Conservation (phyloP, 2,888 invertebrate species). For the Oegoconia quadripuncta region DNA sequence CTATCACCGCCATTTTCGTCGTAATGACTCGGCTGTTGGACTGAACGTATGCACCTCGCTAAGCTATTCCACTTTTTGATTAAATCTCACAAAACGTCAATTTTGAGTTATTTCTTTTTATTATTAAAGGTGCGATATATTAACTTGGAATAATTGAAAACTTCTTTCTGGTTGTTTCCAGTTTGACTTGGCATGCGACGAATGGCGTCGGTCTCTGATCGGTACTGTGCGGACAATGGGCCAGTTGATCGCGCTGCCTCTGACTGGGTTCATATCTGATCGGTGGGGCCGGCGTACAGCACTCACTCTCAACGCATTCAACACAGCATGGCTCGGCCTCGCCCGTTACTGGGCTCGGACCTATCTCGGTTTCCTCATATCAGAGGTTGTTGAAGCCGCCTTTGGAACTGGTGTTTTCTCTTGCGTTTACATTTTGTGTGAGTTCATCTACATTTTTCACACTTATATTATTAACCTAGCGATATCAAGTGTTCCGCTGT, state of each 20-base stretch:
- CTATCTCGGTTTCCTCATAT: conserved; percentile 81
- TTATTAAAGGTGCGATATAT: no score
- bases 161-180: no score
- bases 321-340: conserved; percentile 81
- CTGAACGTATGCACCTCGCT: no score
- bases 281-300: conserved; percentile 82
- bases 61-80: no score
- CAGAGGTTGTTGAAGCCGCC: conserved; percentile 84
- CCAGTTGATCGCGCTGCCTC: conserved; percentile 82
- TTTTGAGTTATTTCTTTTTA: no score
- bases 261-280: conserved; percentile 85
- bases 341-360: conserved; percentile 77
- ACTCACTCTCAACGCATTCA: conserved; percentile 74
- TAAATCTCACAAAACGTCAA: no score
- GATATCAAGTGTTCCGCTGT: no score
- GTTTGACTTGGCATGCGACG: conserved; percentile 79
- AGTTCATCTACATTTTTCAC: conserved; percentile 19
- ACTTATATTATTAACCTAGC: neutral
- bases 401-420: conserved; percentile 83
- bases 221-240: conserved; percentile 85
- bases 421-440: conserved; percentile 84
- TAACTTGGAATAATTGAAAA: no score
- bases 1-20: no score
- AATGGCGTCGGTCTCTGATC: conserved; percentile 84
- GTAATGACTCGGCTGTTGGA: no score